These are phyloP conservation scores for Parazoanthus swiftii DNA, from an alignment of 92 coral and sea anemone species.

Conservation along the genomic window DNA sequence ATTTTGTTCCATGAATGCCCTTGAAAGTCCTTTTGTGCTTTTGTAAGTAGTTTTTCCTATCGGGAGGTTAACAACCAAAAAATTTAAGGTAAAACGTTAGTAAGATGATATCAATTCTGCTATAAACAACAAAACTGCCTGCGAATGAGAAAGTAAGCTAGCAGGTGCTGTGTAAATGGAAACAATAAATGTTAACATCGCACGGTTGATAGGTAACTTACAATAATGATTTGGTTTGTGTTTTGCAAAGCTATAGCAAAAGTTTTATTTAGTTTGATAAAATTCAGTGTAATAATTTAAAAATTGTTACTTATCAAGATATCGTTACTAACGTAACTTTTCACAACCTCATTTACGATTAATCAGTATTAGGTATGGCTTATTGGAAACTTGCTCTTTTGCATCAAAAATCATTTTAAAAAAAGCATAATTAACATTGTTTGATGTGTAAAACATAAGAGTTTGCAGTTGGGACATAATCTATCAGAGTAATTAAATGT, in stretches of 20 bases:
- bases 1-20: no score
- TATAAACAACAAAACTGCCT: background rate
- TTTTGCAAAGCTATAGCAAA: no score
- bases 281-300: no score
- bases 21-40: no score
- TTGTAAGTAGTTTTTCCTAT: background rate
- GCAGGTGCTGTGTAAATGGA: background rate
- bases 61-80: background rate
- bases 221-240: no score
- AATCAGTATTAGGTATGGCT: background rate
- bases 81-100: background rate
- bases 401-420: no score
- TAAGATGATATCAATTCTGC: background rate
- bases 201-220: no score
- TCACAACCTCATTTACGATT: no score
- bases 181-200: no score
- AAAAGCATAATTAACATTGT: background rate
- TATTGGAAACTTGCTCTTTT: no score
- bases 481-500: background rate
- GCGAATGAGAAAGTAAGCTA: background rate
- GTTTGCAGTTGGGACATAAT: no score
- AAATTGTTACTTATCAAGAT: background rate
- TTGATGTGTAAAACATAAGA: background rate
- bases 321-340: background rate
- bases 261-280: background rate